These are phyloP conservation scores for Tenebrio molitor DNA, from an alignment of 1,140 invertebrate species.

Conservation along the genomic window DNA sequence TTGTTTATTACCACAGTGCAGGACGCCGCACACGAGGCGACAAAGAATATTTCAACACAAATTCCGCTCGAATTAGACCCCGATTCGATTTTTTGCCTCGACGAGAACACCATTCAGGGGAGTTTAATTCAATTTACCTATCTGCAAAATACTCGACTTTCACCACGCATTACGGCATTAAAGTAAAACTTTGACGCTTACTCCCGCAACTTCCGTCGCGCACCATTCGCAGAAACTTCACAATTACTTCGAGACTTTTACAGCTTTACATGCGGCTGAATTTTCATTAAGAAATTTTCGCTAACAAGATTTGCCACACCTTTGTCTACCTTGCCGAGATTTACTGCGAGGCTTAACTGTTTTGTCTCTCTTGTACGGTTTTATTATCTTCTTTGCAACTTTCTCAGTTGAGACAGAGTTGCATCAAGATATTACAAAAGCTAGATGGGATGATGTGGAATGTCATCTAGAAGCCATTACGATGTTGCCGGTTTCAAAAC, in stretches of 20 bases:
- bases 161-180: no score
- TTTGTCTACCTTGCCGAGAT: not conserved
- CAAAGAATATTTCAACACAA: no score
- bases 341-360: conserved; percentile 9
- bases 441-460: not conserved
- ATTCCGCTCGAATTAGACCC: no score
- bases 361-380: conserved; percentile 31
- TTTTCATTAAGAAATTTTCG: conserved; percentile 25
- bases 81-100: no score
- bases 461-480: not conserved
- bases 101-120: not conserved
- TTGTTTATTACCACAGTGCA: not conserved
- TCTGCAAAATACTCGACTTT: no score
- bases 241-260: conserved; percentile 6
- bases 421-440: not conserved
- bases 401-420: conserved; percentile 11
- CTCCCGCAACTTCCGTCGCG: not conserved
- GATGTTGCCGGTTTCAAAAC: conserved; percentile 1
- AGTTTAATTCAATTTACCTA: not conserved
- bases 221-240: not conserved
- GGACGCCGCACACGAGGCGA: no score
- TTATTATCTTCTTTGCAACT: conserved; percentile 22
- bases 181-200: not conserved
- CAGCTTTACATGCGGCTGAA: not conserved
- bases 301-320: conserved; percentile 8